These are phyloP conservation scores for Craniophora ligustri DNA, from an alignment of 2,888 invertebrate genomes.

Conservation along the genomic window DNA sequence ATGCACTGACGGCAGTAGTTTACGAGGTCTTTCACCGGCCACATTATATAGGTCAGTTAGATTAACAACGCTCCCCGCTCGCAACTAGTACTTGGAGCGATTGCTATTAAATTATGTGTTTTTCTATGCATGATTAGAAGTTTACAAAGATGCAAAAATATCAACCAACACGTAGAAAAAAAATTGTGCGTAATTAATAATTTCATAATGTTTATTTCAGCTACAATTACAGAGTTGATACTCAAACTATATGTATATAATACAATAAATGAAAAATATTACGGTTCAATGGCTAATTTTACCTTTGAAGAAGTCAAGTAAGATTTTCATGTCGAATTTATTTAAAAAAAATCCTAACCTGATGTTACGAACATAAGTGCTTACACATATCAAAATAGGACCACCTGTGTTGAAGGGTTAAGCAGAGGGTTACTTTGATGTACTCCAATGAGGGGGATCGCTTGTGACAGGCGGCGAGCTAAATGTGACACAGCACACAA, in stretches of 20 bases:
- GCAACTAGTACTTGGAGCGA: constrained; percentile 47
- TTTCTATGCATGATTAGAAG: constrained; percentile 35
- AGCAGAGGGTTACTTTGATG: constrained; percentile 31
- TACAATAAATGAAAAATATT: too few relatives aligned
- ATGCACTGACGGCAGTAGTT: constrained; percentile 83
- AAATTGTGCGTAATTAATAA: too few relatives aligned
- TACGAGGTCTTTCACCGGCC: constrained; percentile 88
- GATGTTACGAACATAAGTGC: constrained; percentile 12
- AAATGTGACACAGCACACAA: background rate
- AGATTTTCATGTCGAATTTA: too few relatives aligned
- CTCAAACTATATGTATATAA: too few relatives aligned
- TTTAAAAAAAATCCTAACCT: too few relatives aligned
- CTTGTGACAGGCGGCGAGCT: constrained; percentile 1
- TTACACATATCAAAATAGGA: constrained; percentile 23
- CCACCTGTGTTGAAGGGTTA: constrained; percentile 45
- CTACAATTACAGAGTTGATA: too few relatives aligned
- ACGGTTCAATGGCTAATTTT: too few relatives aligned
- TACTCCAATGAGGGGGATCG: constrained; percentile 19
- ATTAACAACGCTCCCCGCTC: constrained; percentile 80
- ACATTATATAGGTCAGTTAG: constrained; percentile 86
- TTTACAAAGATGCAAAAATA: constrained; percentile 7
- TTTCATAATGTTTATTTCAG: too few relatives aligned
- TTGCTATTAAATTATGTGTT: constrained; percentile 44
- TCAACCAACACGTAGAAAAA: background rate
- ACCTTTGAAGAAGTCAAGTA: too few relatives aligned